These are phyloP conservation scores for Petrosia ficiformis DNA, from an alignment of 37 sponge, comb jelly and placozoan genomes.

Conservation along the genomic window DNA sequence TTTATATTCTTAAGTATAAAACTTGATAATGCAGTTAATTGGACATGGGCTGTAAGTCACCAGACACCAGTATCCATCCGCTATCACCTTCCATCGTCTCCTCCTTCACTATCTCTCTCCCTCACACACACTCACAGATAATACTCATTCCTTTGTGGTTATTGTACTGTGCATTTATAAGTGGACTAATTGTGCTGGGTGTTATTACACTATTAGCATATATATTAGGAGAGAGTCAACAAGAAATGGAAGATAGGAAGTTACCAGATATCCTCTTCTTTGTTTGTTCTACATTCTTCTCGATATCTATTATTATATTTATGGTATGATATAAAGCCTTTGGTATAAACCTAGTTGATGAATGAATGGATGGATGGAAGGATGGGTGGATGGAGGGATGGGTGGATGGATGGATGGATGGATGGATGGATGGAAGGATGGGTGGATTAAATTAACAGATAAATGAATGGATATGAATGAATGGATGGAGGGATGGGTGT, in stretches of 20 bases:
- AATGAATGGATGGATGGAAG: no score
- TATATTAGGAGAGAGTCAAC: constrained; percentile 19
- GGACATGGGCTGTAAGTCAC: constrained; percentile 72
- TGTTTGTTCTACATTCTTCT: constrained; percentile 4
- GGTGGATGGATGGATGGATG: no score
- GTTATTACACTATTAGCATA: background rate
- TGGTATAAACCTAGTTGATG: no score
- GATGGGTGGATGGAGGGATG: no score
- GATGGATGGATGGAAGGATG: no score
- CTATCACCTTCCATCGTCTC: no score
- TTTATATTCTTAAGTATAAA: constrained; percentile 54
- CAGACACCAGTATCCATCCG: no score
- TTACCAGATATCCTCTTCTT: constrained; percentile 8
- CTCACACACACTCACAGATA: no score
- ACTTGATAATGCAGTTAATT: constrained; percentile 35
- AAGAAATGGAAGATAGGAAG: constrained; percentile 8
- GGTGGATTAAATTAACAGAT: no score
- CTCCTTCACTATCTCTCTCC: no score
- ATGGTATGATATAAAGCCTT: constrained; percentile 55
- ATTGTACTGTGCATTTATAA: constrained; percentile 12
- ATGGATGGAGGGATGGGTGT: no score
- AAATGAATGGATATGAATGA: no score
- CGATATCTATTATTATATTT: constrained; percentile 28
- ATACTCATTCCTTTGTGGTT: constrained; percentile 59
- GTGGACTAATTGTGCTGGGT: constrained; percentile 8